Evolutionary conservation across 2,797 vertebrate genomes (phyloP).

Genomic region (Antennarius maculatus): DNA sequence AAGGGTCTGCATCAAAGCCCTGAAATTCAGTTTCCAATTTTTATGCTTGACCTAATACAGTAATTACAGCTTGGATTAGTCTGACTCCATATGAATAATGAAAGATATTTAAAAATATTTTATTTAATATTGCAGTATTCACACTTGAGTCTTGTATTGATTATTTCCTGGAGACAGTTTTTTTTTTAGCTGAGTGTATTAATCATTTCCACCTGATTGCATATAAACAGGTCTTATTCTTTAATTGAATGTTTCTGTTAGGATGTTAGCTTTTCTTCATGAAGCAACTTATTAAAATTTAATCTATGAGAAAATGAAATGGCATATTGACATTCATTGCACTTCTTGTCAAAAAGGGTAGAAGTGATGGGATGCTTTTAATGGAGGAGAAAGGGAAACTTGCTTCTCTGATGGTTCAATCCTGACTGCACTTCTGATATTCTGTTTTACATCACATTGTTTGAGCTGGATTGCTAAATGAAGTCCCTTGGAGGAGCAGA

Average conservation of each 20-base stretch:
- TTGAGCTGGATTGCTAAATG: constrained; percentile 3
- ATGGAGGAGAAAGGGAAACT: not conserved
- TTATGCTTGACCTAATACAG: not conserved
- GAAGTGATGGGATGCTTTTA: not conserved
- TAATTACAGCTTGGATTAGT: constrained; percentile 14
- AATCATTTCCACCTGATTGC: not conserved
- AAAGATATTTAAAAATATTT: constrained; percentile 6
- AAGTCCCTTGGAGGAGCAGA: too few relatives aligned
- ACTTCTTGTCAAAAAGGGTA: not conserved
- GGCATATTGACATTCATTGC: constrained; percentile 4
- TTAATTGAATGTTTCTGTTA: not conserved
- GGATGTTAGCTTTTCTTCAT: constrained; percentile 22
- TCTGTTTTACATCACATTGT: constrained; percentile 1
- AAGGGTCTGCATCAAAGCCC: constrained; percentile 17
- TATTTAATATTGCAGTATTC: not conserved
- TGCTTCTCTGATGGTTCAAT: not conserved
- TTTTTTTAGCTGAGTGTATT: not conserved
- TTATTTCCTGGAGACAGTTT: constrained; percentile 15
- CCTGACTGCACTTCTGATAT: constrained; percentile 1
- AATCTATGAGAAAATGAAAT: not conserved
- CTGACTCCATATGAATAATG: constrained; percentile 4
- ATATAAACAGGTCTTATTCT: not conserved
- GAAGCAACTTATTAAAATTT: constrained; percentile 4
- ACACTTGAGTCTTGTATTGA: not conserved
- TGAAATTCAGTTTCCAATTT: constrained; percentile 11